Percentiles rank a stretch among this genome's conserved stretches.
phyloP scores from a whole-genome alignment of 2,888 invertebrate genomes.

The Microctonus aethiopoides region DNA sequence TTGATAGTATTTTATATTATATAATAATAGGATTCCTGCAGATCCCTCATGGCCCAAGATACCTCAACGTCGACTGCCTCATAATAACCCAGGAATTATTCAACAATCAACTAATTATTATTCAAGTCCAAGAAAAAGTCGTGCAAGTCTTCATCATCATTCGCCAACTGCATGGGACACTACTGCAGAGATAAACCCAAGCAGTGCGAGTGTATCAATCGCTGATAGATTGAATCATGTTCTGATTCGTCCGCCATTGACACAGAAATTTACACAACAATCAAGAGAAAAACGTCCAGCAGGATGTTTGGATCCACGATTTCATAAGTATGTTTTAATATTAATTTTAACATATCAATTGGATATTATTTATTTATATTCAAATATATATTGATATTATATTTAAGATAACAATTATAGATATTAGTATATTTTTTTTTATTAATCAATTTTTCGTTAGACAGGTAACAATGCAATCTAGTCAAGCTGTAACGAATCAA shows the following conservation, averaged over 20 bases:
- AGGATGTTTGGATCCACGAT: slow-evolving; percentile 57
- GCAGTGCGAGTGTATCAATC: slow-evolving; percentile 34
- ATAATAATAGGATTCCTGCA: slow-evolving; percentile 46
- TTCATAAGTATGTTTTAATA: slow-evolving; percentile 53
- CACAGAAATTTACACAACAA: not conserved
- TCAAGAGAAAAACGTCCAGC: slow-evolving; percentile 45
- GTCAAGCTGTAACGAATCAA: not conserved
- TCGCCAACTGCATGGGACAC: not conserved
- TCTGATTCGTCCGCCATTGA: not conserved
- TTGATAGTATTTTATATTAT: too few species aligned
- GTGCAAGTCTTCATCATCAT: not conserved
- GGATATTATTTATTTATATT: too few species aligned
- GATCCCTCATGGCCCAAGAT: slow-evolving; percentile 64
- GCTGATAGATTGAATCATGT: slow-evolving; percentile 34
- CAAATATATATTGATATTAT: too few species aligned
- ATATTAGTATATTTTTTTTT: too few species aligned
- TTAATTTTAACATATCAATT: too few species aligned
- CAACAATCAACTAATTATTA: slow-evolving; percentile 30
- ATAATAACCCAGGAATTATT: slow-evolving; percentile 48
- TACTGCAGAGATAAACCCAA: too few species aligned
- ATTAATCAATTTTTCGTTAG: not conserved
- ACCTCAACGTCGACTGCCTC: slow-evolving; percentile 53
- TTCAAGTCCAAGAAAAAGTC: not conserved
- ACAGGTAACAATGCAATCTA: not conserved
- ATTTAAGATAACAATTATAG: too few species aligned